Percentiles rank a stretch among this genome's conserved stretches.
phyloP scores from a whole-genome alignment of 2,888 invertebrate genomes.

The Keiferia lycopersicella region DNA sequence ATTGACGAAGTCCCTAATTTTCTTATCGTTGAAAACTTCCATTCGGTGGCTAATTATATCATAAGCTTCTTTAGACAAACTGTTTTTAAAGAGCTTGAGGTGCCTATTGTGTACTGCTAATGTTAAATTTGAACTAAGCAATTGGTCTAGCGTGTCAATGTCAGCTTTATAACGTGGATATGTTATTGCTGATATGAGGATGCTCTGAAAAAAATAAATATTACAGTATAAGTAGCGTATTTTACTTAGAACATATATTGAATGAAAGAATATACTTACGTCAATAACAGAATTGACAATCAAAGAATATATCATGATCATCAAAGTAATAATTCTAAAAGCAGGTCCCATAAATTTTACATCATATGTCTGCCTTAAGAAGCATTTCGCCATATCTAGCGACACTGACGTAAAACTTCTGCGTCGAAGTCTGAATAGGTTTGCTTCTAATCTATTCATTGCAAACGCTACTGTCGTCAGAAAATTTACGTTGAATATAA shows the following conservation, averaged over 20 bases:
- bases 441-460: slow-evolving; percentile 55
- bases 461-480: slow-evolving; percentile 51
- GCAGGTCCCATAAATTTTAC: slow-evolving; percentile 62
- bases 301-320: slow-evolving; percentile 66
- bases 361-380: slow-evolving; percentile 68
- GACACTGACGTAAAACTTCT: slow-evolving; percentile 41
- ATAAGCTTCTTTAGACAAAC: slow-evolving; percentile 44
- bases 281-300: slow-evolving; percentile 71
- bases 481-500: slow-evolving; percentile 51
- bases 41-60: slow-evolving; percentile 55
- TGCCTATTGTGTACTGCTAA: slow-evolving; percentile 64
- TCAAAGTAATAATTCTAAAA: slow-evolving; percentile 57
- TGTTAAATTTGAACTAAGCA: slow-evolving; percentile 56
- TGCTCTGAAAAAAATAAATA: slow-evolving; percentile 53
- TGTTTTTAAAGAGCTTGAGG: slow-evolving; percentile 59
- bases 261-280: slow-evolving; percentile 51
- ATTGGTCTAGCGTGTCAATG: slow-evolving; percentile 51
- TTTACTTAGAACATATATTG: neutral
- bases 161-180: slow-evolving; percentile 62
- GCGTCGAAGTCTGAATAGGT: slow-evolving; percentile 35
- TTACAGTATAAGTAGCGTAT: neutral
- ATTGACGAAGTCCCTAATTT: slow-evolving; percentile 60
- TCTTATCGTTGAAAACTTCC: slow-evolving; percentile 59
- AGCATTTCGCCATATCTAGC: slow-evolving; percentile 65
- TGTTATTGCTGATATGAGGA: slow-evolving; percentile 68